These are phyloP conservation scores for Pipistrellus kuhlii DNA, from an alignment of 2,797 vertebrate species.

Conservation along the genomic window DNA sequence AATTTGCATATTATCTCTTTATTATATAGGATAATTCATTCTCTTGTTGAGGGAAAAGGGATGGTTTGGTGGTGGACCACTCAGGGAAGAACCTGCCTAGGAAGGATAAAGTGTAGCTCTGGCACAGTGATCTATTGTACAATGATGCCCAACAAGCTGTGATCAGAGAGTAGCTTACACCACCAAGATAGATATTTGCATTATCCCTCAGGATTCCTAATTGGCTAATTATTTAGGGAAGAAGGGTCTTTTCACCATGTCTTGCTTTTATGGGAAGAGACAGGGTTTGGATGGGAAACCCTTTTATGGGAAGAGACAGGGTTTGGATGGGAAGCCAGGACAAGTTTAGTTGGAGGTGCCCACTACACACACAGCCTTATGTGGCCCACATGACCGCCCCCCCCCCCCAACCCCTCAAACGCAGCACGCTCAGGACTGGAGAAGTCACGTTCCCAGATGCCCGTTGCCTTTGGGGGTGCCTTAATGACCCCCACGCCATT, in stretches of 20 bases:
- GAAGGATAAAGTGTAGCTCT: background rate
- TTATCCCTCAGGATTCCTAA: background rate
- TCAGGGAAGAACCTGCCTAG: background rate
- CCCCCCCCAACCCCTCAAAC: background rate
- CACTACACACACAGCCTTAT: background rate
- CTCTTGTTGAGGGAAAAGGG: background rate
- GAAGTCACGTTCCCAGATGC: background rate
- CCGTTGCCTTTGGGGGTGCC: background rate
- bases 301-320: background rate
- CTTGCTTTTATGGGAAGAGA: background rate
- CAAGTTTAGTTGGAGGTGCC: background rate
- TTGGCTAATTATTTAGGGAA: slow-evolving; percentile 4
- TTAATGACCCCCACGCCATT: background rate
- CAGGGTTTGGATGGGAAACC: background rate
- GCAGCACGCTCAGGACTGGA: background rate
- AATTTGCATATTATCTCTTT: no score
- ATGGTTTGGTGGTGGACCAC: background rate
- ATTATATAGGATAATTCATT: background rate
- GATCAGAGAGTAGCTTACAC: background rate
- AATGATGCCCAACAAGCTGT: background rate
- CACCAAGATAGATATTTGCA: background rate
- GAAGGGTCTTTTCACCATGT: background rate
- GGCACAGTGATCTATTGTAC: no score
- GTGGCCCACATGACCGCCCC: background rate
- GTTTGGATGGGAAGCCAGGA: background rate